Base-by-base conservation (phyloP, 2,797 vertebrate genomes). In the Pseudochromis fuscus region DNA sequence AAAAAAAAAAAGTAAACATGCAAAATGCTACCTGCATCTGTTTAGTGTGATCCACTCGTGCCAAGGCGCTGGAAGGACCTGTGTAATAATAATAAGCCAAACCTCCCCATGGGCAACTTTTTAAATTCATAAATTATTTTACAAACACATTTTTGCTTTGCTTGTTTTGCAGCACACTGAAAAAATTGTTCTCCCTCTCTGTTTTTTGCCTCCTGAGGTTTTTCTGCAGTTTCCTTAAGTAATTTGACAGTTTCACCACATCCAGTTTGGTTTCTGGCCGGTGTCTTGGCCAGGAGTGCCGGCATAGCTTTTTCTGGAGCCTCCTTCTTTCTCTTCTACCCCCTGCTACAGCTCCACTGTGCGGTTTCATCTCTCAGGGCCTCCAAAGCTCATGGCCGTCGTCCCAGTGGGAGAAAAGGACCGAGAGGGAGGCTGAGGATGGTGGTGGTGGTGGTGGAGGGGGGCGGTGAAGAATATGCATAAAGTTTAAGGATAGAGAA, bases 171-270 rank as follows among this genome's bases (percentile, higher is more conserved):
- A 85, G 77, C 51, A 72, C 37, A 51, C 50, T 76, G 23, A 50
- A 69, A 65, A 73, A 68, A 74, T 50, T 49, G 35, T 55, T 66
- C 71, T 68, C 21, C 45, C 61, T 67, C 37, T 76, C 53, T 77
- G 62, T 86, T 82, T 83, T 85, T 84, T 25, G 59, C 81, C 82
- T 90, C 79, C 87, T 92, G 92, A 92, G 90, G 91, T 94, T 92
- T 92, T 85, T 82, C 88, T 92, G 90, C 92, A 86, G 88, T 92
- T 95, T 94, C 93, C 91, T 93, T 92, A 87, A 91, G 92, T 93
- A 94, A 94, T 94, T 94, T 94, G 93, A 94, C 93, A 93, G 93
- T 88, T 94, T 92, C 87, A 94, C 94, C 94, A 94, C 94, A 95
- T 94, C 93, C 94, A 94, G 90, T 93, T 92, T 91, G 93, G 92